A percentile compares a stretch with the other conserved stretches of the same genome.
Evolutionary conservation across 2,888 invertebrate genomes (phyloP).

Genomic region (Drosophila barbarae): DNA sequence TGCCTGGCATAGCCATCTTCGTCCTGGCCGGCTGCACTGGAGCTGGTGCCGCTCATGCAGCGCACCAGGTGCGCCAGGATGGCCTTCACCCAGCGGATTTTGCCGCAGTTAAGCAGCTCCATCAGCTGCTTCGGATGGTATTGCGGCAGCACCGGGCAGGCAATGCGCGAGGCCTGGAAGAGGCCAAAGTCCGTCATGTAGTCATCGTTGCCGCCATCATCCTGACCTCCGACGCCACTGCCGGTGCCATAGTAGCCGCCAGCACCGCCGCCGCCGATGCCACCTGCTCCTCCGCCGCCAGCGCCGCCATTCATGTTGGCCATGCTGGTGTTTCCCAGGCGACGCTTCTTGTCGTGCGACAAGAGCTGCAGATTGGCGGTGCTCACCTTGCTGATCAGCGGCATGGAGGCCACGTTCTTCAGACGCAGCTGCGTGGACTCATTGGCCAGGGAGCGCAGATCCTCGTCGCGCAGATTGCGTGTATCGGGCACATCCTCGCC

Average conservation of each 20-base stretch:
- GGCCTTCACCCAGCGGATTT: conserved; percentile 98
- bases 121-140: conserved; percentile 99
- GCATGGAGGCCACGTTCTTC: conserved; percentile 88
- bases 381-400: conserved; percentile 89
- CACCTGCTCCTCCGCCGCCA: neutral
- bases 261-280: neutral
- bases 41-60: conserved; percentile 84
- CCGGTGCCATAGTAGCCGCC: conserved; percentile 9
- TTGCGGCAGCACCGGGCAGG: conserved; percentile 98
- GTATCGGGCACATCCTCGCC: conserved; percentile 87
- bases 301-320: conserved; percentile 59
- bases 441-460: conserved; percentile 84
- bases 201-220: conserved; percentile 80
- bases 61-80: conserved; percentile 97
- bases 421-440: conserved; percentile 85
- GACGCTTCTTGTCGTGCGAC: conserved; percentile 85
- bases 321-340: conserved; percentile 80
- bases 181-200: conserved; percentile 96
- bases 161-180: conserved; percentile 97
- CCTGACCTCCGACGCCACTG: neutral
- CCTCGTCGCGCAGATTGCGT: conserved; percentile 86
- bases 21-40: conserved; percentile 77
- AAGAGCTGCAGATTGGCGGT: conserved; percentile 90
- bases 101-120: conserved; percentile 98
- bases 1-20: conserved; percentile 77